phyloP scores from a whole-genome alignment of 1,140 invertebrate species.

The Drosophila athabasca region DNA sequence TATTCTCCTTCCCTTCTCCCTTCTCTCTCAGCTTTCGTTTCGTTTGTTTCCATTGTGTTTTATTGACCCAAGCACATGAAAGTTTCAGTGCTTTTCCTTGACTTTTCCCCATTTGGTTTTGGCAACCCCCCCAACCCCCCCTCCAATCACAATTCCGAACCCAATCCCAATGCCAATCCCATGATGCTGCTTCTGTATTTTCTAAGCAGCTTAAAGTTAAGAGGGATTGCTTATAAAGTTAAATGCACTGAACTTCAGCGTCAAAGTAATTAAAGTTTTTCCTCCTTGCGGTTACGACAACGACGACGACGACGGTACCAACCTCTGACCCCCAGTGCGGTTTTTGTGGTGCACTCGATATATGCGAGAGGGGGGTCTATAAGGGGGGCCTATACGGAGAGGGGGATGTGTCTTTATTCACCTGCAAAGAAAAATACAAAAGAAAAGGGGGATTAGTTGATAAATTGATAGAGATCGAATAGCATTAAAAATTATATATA shows the following conservation, averaged over 20 bases:
- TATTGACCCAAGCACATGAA: conserved; percentile 48
- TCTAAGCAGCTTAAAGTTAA: conserved; percentile 69
- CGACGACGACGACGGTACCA: conserved; percentile 37
- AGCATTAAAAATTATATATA: not conserved
- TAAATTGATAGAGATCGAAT: too few species aligned
- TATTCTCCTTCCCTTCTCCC: conserved; percentile 12
- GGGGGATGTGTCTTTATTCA: conserved; percentile 37
- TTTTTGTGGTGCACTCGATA: not conserved
- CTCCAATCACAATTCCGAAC: conserved; percentile 3
- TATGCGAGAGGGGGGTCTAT: not conserved
- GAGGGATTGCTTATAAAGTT: conserved; percentile 54
- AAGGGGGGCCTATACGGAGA: not conserved
- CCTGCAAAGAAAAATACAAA: conserved; percentile 51
- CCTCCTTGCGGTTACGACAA: conserved; percentile 39
- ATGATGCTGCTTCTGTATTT: conserved; percentile 14
- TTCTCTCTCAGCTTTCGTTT: conserved; percentile 16
- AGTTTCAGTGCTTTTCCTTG: conserved; percentile 33
- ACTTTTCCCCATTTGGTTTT: conserved; percentile 33
- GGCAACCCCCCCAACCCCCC: not conserved
- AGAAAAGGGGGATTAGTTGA: conserved; percentile 5
- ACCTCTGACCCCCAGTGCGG: conserved; percentile 30
- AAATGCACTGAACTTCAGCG: conserved; percentile 63
- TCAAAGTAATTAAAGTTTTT: conserved; percentile 76
- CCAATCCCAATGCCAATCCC: conserved; percentile 3
- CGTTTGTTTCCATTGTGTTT: conserved; percentile 46